Conservation (phyloP, 2,888 invertebrate species). For the Scaptomyza reducta region DNA sequence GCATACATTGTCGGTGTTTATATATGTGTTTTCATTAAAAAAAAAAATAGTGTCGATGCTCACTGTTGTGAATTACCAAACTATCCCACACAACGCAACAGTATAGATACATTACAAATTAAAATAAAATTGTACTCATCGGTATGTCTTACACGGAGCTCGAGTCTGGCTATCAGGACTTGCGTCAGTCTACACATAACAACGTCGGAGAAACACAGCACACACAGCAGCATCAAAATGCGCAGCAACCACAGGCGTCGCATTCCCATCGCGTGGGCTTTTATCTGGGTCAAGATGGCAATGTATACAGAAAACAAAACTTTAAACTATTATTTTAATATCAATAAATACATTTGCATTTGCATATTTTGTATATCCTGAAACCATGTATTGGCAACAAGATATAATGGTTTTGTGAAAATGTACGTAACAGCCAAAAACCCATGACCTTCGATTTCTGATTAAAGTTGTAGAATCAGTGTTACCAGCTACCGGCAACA, state of each 20-base stretch:
- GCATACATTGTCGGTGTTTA: background rate
- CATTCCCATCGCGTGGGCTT: constrained; percentile 85
- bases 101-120: background rate
- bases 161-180: constrained; percentile 96
- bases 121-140: constrained; percentile 10
- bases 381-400: background rate
- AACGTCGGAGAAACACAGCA: constrained; percentile 44
- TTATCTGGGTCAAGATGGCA: constrained; percentile 89
- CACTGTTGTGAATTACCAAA: no score
- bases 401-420: background rate
- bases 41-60: no score
- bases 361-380: background rate
- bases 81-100: background rate
- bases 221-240: constrained; percentile 30
- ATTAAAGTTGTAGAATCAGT: no score
- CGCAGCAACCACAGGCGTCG: constrained; percentile 35
- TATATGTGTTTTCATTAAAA: background rate
- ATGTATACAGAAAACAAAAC: constrained; percentile 83
- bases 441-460: no score
- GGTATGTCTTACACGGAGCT: constrained; percentile 96
- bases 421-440: background rate
- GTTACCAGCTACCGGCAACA: no score
- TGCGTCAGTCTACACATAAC: constrained; percentile 83
- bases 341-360: background rate
- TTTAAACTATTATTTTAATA: constrained; percentile 11